phyloP scores from a whole-genome alignment of 2,888 invertebrate genomes.

The Caenorhabditis zanzibari region DNA sequence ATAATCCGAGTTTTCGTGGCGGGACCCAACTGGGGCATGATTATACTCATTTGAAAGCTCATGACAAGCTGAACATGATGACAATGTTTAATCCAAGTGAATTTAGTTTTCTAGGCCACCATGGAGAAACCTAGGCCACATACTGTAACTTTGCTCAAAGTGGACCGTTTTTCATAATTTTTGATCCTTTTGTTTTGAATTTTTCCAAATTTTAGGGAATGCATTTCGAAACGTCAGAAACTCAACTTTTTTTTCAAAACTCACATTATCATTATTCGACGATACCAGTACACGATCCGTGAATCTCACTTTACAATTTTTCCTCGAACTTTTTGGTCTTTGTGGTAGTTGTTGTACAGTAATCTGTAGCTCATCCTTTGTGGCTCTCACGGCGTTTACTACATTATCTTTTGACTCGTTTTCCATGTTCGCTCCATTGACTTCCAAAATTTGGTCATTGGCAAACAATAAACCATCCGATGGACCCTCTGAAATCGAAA shows the following conservation, averaged over 20 bases:
- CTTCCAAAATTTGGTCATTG: slow-evolving; percentile 93
- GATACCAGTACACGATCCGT: slow-evolving; percentile 78
- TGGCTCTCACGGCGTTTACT: slow-evolving; percentile 73
- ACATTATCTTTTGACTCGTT: slow-evolving; percentile 87
- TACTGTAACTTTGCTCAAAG: too few species aligned
- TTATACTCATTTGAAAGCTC: neutral
- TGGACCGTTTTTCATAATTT: too few species aligned
- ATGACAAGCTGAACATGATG: neutral
- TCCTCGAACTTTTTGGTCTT: slow-evolving; percentile 63
- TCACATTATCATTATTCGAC: slow-evolving; percentile 57
- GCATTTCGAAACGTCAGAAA: too few species aligned
- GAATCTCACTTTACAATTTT: slow-evolving; percentile 78
- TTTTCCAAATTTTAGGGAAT: too few species aligned
- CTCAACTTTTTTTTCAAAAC: too few species aligned
- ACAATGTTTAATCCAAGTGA: too few species aligned
- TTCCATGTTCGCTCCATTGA: slow-evolving; percentile 94
- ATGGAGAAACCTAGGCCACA: too few species aligned
- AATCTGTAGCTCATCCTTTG: slow-evolving; percentile 67
- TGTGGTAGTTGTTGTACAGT: slow-evolving; percentile 75
- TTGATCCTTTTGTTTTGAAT: too few species aligned
- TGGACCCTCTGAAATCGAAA: slow-evolving; percentile 90
- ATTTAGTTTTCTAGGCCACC: too few species aligned
- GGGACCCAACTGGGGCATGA: neutral
- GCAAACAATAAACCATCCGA: slow-evolving; percentile 93
- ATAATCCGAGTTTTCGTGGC: neutral